A percentile compares a stretch with the other conserved stretches of the same genome.
Conservation (phyloP, 1,140 invertebrate genomes). For the Protaetia brevitarsis region DNA sequence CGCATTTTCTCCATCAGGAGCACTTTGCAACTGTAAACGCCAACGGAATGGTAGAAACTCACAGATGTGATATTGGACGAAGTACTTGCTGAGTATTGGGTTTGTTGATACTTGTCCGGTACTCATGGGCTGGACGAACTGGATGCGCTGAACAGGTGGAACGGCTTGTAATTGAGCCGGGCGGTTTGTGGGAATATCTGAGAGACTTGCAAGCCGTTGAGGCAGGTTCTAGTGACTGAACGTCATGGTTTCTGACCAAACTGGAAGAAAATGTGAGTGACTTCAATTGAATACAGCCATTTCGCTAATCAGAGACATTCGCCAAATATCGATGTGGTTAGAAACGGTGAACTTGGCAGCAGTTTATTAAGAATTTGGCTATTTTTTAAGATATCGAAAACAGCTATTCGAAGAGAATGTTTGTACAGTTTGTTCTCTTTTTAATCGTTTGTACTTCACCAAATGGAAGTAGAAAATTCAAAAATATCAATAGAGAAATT, state of each 20-base stretch:
- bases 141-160: not conserved
- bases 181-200: not conserved
- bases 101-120: not conserved
- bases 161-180: not conserved
- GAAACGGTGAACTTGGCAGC: too few species aligned
- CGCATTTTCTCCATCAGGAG: not conserved
- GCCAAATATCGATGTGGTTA: too few species aligned
- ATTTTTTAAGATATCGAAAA: too few species aligned
- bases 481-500: too few species aligned
- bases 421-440: too few species aligned
- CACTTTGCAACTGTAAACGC: not conserved
- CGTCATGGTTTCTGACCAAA: not conserved
- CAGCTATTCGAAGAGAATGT: too few species aligned
- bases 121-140: not conserved
- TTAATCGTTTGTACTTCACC: too few species aligned
- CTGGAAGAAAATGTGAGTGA: not conserved
- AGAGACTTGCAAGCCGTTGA: not conserved
- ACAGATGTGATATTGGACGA: not conserved
- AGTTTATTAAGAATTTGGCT: too few species aligned
- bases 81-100: not conserved
- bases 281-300: too few species aligned
- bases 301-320: too few species aligned
- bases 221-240: not conserved
- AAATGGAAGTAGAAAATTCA: too few species aligned
- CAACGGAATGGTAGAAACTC: conserved; percentile 1